Conservation (phyloP, 2,113 vertebrate genomes). For the Mixornis gularis region DNA sequence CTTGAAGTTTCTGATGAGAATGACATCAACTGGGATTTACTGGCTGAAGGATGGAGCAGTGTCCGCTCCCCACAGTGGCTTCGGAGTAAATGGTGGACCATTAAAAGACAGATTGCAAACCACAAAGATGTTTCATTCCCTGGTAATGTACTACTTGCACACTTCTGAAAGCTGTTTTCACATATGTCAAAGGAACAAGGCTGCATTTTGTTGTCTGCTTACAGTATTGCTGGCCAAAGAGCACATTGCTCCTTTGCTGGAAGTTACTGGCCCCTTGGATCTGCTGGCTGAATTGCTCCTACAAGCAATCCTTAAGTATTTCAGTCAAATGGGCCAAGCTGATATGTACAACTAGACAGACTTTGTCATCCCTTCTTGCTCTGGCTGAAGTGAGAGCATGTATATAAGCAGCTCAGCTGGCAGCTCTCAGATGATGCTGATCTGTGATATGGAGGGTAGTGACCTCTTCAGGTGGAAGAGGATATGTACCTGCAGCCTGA, state of each 20-base stretch:
- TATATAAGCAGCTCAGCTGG: background rate
- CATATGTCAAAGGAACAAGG: background rate
- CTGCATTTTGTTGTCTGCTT: background rate
- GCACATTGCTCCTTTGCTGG: background rate
- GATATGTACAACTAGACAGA: background rate
- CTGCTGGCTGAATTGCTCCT: slow-evolving; percentile 8
- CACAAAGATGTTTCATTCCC: slow-evolving; percentile 95
- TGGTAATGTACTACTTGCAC: slow-evolving; percentile 69
- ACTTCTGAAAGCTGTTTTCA: background rate
- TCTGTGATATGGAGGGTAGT: background rate
- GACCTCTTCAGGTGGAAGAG: slow-evolving; percentile 6
- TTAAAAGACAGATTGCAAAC: slow-evolving; percentile 97
- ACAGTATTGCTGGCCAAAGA: background rate
- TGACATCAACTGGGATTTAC: slow-evolving; percentile 93
- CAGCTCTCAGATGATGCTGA: background rate
- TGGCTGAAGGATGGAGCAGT: slow-evolving; percentile 95
- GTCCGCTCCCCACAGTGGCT: slow-evolving; percentile 98
- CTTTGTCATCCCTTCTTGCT: background rate
- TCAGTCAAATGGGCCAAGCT: background rate
- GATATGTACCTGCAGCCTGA: background rate
- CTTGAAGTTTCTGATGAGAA: slow-evolving; percentile 93
- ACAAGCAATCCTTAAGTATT: background rate
- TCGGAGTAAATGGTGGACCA: slow-evolving; percentile 98
- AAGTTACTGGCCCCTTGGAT: background rate
- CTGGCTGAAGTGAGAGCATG: background rate